A percentile compares a stretch with the other conserved stretches of the same genome.
Conservation (phyloP, 2,888 invertebrate species). For the Drosophila formosana region DNA sequence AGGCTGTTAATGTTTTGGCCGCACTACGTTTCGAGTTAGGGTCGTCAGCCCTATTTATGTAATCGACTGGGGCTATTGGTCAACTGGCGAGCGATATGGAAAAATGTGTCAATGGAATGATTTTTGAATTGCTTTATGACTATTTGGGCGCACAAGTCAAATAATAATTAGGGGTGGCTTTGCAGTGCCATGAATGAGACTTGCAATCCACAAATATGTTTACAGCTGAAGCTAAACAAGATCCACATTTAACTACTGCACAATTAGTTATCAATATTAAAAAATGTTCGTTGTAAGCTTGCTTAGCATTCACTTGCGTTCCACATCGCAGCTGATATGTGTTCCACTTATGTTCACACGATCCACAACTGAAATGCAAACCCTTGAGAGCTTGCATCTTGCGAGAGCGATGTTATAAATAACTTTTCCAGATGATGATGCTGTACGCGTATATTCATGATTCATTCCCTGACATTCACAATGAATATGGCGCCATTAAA, state of each 20-base stretch:
- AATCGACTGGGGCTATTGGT: conserved; percentile 54
- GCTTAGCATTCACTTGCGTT: not conserved
- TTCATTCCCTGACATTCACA: conserved; percentile 46
- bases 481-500: conserved; percentile 50
- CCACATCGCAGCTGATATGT: not conserved
- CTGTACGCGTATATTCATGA: conserved; percentile 17
- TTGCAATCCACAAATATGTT: conserved; percentile 3
- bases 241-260: not conserved
- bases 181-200: not conserved
- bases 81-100: conserved; percentile 34
- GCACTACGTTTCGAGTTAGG: conserved; percentile 63
- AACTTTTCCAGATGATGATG: conserved; percentile 12
- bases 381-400: conserved; percentile 9
- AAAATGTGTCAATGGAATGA: conserved; percentile 64
- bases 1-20: conserved; percentile 47
- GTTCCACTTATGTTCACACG: conserved; percentile 8
- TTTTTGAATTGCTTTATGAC: conserved; percentile 43
- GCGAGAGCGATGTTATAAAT: conserved; percentile 18
- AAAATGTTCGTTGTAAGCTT: no score
- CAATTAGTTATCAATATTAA: not conserved
- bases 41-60: conserved; percentile 73
- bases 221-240: no score
- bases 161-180: conserved; percentile 9
- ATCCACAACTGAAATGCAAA: conserved; percentile 11
- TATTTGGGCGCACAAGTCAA: no score